A percentile compares a stretch with the other conserved stretches of the same genome.
Evolutionary conservation across 2,888 invertebrate genomes (phyloP).

Genomic region (Drosophila incognita): DNA sequence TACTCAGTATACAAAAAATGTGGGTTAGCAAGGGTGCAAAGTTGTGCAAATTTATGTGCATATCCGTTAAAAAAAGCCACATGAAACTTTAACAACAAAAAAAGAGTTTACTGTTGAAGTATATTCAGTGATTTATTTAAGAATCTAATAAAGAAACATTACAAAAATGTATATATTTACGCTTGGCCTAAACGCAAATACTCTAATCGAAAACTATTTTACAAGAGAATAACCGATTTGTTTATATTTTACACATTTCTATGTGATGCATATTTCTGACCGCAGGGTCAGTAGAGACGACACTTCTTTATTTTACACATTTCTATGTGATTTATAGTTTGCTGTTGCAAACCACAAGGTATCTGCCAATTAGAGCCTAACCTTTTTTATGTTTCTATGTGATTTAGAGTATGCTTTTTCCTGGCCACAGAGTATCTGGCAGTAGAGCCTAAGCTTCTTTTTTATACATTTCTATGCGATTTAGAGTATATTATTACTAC

Average conservation of each 20-base stretch:
- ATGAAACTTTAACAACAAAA: background rate
- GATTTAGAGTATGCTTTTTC: background rate
- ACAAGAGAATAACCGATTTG: background rate
- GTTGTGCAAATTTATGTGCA: conserved; percentile 4
- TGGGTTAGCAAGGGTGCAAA: background rate
- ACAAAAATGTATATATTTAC: background rate
- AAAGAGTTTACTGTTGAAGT: background rate
- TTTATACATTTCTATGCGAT: background rate
- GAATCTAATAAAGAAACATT: background rate
- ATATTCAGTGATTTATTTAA: background rate
- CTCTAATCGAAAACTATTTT: background rate
- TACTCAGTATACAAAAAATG: background rate
- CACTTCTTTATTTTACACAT: background rate
- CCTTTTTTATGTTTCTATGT: background rate
- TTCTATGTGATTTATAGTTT: background rate
- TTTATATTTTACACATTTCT: background rate
- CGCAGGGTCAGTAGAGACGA: background rate
- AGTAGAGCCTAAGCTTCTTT: background rate
- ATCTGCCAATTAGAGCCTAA: background rate
- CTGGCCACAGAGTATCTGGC: background rate
- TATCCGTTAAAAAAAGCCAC: background rate
- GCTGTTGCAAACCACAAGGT: too few relatives aligned
- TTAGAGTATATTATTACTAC: background rate
- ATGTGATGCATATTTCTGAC: background rate
- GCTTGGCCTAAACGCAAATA: background rate